Evolutionary conservation across 1,140 invertebrate species (phyloP), one percentile per base, ranked within the genome.

Genomic region (Melanaphis sacchari): DNA sequence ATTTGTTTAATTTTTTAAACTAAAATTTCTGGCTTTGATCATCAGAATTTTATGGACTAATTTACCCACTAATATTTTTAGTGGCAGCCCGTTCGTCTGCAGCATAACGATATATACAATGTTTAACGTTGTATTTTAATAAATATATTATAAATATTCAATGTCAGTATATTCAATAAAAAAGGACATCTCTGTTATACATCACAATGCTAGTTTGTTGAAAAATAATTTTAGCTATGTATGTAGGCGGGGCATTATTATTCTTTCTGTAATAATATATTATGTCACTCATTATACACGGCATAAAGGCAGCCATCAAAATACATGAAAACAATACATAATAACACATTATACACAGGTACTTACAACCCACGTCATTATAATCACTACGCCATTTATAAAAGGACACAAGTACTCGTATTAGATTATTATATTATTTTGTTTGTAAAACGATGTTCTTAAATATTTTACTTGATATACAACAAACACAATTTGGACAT

Each of bases 241-340:
- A n/a, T n/a, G 59, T 66, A 66, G 59, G 59, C 59, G 59, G 59
- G 59, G 59, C 59, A 66, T n/a, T 66, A n/a, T 66, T n/a, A n/a
- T 66, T 18, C 31, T 66, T n/a, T n/a, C 31, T n/a, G n/a, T 66
- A 66, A 66, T 66, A 18, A n/a, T 66, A 31, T 59, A n/a, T 5
- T 59, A n/a, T 15, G 59, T 66, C 31, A 66, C 31, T 66, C 59
- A 66, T 66, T 66, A n/a, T 66, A n/a, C 31, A n/a, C 31, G 31
- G 15, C 59, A 66, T 66, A 5, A 66, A 66, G 59, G 31, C 59
- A 66, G 59, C 59, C 59, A 66, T 66, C 59, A 66, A 66, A 66
- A 66, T 66, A 66, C 59, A 66, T n/a, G 59, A 66, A 66, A 66
- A 66, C 59, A 66, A n/a, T 66, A 66, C 59, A 66, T 18, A 66